A percentile compares a stretch with the other conserved stretches of the same genome.
These are phyloP conservation scores for Tringa solitaria DNA, from an alignment of 2,113 vertebrate genomes.

Conservation along the genomic window DNA sequence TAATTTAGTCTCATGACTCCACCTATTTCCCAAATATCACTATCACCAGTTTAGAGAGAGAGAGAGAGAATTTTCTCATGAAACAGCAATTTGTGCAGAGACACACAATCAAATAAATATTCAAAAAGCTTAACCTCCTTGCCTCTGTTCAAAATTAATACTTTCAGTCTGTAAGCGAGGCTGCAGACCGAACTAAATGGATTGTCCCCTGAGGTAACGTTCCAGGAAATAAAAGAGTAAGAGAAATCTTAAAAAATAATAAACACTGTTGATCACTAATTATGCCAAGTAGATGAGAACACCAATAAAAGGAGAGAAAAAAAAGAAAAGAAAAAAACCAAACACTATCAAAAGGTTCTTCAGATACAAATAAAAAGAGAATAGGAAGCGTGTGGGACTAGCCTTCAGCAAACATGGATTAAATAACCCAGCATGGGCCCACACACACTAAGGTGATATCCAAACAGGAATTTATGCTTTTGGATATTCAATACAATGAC, in stretches of 20 bases:
- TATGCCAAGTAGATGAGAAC: not conserved
- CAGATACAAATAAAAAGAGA: not conserved
- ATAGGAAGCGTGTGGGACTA: not conserved
- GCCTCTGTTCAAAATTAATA: not conserved
- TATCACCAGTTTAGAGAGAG: not conserved
- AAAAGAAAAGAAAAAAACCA: not conserved
- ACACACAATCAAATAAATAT: not conserved
- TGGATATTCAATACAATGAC: not conserved
- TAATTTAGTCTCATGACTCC: not conserved
- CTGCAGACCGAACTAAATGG: not conserved
- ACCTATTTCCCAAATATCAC: not conserved
- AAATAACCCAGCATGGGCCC: not conserved
- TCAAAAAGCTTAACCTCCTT: not conserved
- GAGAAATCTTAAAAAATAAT: constrained; percentile 3
- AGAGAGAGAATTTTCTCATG: not conserved
- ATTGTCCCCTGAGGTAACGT: not conserved
- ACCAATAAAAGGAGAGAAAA: not conserved
- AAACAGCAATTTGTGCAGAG: not conserved
- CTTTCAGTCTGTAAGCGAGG: not conserved
- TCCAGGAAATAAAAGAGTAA: not conserved
- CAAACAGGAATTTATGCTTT: not conserved
- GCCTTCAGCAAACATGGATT: not conserved
- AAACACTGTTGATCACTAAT: not conserved
- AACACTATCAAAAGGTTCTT: not conserved
- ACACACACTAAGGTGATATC: not conserved